Conservation (phyloP, 2,888 invertebrate species). For the Rhamnusium bicolor region DNA sequence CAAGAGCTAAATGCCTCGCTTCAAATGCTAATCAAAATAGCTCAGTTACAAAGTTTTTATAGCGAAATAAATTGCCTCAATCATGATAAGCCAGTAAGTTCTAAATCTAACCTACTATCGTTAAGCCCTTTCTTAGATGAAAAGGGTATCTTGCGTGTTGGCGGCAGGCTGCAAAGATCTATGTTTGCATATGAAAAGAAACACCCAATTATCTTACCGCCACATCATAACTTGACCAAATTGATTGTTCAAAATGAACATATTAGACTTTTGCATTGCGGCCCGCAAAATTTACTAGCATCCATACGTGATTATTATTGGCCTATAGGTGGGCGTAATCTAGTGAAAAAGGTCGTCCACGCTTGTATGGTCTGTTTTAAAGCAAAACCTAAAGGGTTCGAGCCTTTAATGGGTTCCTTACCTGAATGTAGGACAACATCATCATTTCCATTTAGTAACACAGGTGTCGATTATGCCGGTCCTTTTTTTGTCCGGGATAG, state of each 20-base stretch:
- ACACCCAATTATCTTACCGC: background rate
- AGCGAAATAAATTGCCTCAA: background rate
- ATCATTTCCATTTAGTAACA: background rate
- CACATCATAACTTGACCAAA: background rate
- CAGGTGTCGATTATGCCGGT: background rate
- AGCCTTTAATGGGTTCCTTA: too few relatives aligned
- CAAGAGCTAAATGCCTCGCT: background rate
- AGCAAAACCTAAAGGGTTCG: background rate
- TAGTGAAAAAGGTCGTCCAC: background rate
- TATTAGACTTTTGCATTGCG: background rate
- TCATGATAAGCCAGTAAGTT: background rate
- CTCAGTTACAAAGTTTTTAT: background rate
- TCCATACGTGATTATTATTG: background rate
- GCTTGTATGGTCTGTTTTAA: background rate
- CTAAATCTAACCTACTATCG: background rate
- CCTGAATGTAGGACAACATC: background rate
- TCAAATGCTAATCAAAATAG: background rate
- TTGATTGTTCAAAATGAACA: background rate
- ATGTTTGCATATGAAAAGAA: background rate
- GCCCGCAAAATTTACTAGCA: background rate
- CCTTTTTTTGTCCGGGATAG: background rate
- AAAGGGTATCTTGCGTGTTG: background rate
- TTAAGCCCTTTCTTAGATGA: too few relatives aligned
- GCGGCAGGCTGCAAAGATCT: background rate
- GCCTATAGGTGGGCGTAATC: background rate